These are phyloP conservation scores for Notodonta ziczac DNA, from an alignment of 2,888 invertebrate genomes.

Conservation along the genomic window DNA sequence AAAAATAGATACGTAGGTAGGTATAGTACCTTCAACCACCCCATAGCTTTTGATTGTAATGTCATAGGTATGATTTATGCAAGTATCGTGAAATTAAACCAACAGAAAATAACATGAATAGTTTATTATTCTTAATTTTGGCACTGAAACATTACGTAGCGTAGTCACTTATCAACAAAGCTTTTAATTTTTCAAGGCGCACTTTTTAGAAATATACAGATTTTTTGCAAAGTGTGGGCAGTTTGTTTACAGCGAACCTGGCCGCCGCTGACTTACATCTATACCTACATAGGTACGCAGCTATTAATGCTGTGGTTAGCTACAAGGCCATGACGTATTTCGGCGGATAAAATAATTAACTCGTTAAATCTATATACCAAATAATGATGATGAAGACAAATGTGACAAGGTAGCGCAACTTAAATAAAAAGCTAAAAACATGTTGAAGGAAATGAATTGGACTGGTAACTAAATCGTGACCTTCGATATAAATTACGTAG, in stretches of 20 bases:
- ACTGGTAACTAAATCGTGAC: conserved; percentile 20
- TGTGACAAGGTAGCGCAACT: not conserved
- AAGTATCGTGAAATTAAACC: too few relatives aligned
- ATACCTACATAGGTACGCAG: conserved; percentile 36
- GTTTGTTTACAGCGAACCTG: conserved; percentile 67
- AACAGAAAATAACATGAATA: not conserved
- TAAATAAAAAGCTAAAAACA: conserved; percentile 6
- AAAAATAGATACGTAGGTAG: too few relatives aligned
- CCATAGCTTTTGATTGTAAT: too few relatives aligned
- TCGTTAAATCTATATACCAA: conserved; percentile 1
- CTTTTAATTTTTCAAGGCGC: conserved; percentile 53
- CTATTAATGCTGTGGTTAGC: conserved; percentile 44
- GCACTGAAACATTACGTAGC: conserved; percentile 49
- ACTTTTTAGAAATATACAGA: conserved; percentile 48
- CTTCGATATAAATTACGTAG: conserved; percentile 23
- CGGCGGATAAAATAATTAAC: conserved; percentile 40
- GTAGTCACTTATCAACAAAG: conserved; percentile 55
- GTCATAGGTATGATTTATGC: too few relatives aligned
- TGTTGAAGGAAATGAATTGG: conserved; percentile 11
- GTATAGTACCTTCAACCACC: too few relatives aligned
- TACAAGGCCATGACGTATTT: conserved; percentile 63
- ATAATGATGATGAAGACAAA: conserved; percentile 18
- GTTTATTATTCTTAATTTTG: conserved; percentile 40
- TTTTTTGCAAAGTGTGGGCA: conserved; percentile 64
- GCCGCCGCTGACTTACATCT: conserved; percentile 62